These are phyloP conservation scores for Phrynocephalus guinanensis DNA, from an alignment of 2,797 vertebrate species.

Conservation along the genomic window DNA sequence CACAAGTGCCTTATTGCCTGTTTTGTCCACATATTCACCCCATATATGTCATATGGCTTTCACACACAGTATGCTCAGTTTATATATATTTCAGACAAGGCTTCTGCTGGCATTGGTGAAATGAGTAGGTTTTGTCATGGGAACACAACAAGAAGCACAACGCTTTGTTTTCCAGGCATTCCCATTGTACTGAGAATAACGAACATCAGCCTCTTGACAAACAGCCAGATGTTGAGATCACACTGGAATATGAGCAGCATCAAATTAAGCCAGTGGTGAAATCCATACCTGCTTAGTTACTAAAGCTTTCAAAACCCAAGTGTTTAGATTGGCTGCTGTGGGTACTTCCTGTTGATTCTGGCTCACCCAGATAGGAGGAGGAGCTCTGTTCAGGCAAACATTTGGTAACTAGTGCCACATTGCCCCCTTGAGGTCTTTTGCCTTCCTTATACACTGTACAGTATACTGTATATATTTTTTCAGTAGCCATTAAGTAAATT, in stretches of 20 bases:
- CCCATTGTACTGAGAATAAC: background rate
- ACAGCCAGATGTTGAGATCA: background rate
- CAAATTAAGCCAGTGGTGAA: background rate
- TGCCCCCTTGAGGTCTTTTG: background rate
- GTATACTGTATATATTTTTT: background rate
- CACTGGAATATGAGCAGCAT: background rate
- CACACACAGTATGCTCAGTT: too few relatives aligned
- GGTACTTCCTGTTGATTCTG: background rate
- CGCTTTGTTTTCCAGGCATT: background rate
- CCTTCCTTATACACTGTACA: background rate
- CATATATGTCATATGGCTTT: background rate
- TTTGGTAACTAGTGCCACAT: background rate
- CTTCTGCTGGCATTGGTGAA: background rate
- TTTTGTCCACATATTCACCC: background rate
- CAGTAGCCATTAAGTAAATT: too few relatives aligned
- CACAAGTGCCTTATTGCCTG: background rate
- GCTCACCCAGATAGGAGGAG: background rate
- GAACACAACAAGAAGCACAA: background rate
- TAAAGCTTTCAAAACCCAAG: background rate
- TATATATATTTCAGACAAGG: too few relatives aligned
- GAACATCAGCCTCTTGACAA: background rate
- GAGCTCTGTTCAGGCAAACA: background rate
- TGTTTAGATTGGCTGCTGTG: background rate
- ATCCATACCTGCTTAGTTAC: background rate
- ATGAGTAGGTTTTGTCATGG: background rate